Percentiles rank a stretch among this genome's conserved stretches.
Conservation (phyloP, 2,113 vertebrate genomes). For the Turnix velox region DNA sequence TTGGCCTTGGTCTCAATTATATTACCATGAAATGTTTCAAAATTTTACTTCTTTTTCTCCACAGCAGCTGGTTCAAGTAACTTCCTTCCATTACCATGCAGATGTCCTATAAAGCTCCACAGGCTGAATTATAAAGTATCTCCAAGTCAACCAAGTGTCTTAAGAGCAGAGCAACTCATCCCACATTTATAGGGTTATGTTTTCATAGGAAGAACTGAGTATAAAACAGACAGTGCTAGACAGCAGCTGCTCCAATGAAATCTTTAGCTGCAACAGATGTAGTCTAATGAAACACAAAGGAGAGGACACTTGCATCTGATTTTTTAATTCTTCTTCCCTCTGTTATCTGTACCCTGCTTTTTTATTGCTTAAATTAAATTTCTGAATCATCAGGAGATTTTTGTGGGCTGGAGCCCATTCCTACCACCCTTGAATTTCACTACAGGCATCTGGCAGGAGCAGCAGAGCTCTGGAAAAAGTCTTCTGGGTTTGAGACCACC, state of each 20-base stretch:
- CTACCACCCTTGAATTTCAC: conserved; percentile 59
- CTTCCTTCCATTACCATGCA: neutral
- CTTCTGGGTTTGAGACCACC: conserved; percentile 54
- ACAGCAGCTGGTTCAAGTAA: conserved; percentile 37
- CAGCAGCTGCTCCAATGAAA: conserved; percentile 50
- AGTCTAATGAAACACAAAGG: conserved; percentile 11
- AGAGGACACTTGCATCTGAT: conserved; percentile 4
- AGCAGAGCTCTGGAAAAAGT: conserved; percentile 35
- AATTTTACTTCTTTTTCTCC: conserved; percentile 20
- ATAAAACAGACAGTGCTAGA: neutral
- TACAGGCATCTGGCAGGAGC: conserved; percentile 55
- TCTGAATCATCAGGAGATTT: conserved; percentile 60
- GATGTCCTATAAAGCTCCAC: neutral
- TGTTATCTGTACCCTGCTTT: conserved; percentile 51
- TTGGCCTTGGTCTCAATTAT: conserved; percentile 42
- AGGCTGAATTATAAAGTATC: conserved; percentile 3
- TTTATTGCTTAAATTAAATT: conserved; percentile 61
- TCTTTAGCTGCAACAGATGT: conserved; percentile 46
- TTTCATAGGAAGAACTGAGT: neutral
- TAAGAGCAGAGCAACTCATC: neutral
- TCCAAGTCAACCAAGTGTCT: neutral
- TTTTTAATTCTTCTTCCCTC: conserved; percentile 21
- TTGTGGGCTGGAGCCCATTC: conserved; percentile 55
- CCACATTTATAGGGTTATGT: neutral
- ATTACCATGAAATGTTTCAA: conserved; percentile 31